Evolutionary conservation across 2,888 invertebrate species (phyloP).

Genomic region (Acrobasis suavella): DNA sequence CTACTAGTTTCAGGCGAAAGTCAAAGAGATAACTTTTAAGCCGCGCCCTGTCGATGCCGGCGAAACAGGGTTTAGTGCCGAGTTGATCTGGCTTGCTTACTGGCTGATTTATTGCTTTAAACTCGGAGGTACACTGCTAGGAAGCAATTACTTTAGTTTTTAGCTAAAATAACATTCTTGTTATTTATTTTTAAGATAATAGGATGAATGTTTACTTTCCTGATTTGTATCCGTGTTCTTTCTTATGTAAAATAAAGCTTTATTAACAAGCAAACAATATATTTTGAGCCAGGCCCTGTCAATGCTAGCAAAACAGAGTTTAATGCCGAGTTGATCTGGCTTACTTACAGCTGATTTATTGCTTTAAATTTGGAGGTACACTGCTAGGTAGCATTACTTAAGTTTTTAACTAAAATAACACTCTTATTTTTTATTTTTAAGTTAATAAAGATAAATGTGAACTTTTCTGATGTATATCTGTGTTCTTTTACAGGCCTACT

Average conservation of each 20-base stretch:
- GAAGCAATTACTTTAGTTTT: too few species aligned
- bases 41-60: conserved; percentile 39
- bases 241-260: too few species aligned
- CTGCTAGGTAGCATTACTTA: not conserved
- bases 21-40: conserved; percentile 42
- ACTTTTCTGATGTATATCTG: too few species aligned
- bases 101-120: conserved; percentile 40
- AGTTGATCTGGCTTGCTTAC: conserved; percentile 38
- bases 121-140: conserved; percentile 15
- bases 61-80: conserved; percentile 33
- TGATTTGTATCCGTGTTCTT: too few species aligned
- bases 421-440: not conserved
- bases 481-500: too few species aligned
- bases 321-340: conserved; percentile 35
- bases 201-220: too few species aligned
- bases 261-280: too few species aligned
- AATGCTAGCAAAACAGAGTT: conserved; percentile 39
- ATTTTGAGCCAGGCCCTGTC: conserved; percentile 28
- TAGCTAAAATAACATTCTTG: too few species aligned
- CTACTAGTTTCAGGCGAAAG: not conserved
- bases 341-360: conserved; percentile 41
- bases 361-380: conserved; percentile 25
- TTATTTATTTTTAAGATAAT: not conserved
- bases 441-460: not conserved
- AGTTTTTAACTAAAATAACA: too few species aligned